phyloP scores from a whole-genome alignment of 2,888 invertebrate species.

The Abrostola triplasia region DNA sequence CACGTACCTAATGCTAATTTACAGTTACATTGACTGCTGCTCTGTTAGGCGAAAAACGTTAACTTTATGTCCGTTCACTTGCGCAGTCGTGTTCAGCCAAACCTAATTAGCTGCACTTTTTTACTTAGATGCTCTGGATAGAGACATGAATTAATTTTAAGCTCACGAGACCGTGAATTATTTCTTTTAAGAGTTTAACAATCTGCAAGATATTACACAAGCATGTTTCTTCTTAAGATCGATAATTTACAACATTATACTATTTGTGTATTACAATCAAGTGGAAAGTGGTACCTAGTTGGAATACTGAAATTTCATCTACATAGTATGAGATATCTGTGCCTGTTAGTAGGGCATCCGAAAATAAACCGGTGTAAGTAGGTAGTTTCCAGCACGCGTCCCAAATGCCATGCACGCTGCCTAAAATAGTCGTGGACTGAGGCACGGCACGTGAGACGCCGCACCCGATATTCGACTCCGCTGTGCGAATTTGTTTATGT shows the following conservation, averaged over 20 bases:
- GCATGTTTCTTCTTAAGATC: constrained; percentile 4
- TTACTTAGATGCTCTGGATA: constrained; percentile 63
- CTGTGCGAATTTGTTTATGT: constrained; percentile 22
- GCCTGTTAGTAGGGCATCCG: constrained; percentile 79
- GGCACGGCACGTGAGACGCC: constrained; percentile 62
- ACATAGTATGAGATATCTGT: constrained; percentile 63
- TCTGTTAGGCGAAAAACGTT: constrained; percentile 60
- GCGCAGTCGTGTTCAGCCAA: constrained; percentile 61
- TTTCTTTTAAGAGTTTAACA: constrained; percentile 61
- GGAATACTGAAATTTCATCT: constrained; percentile 50
- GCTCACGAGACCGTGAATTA: constrained; percentile 71
- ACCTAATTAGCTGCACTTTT: constrained; percentile 75
- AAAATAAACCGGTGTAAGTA: constrained; percentile 80
- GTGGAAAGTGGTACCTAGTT: constrained; percentile 3
- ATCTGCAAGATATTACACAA: constrained; percentile 14
- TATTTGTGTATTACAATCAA: neutral
- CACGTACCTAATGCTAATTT: constrained; percentile 31
- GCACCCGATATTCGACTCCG: constrained; percentile 74
- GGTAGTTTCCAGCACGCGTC: constrained; percentile 83
- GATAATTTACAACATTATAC: neutral
- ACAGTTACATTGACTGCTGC: constrained; percentile 58
- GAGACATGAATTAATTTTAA: constrained; percentile 70
- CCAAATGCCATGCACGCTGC: constrained; percentile 81
- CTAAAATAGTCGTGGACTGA: constrained; percentile 78
- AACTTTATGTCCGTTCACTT: constrained; percentile 54